phyloP scores from a whole-genome alignment of 2,888 invertebrate genomes.

The Megalurothrips usitatus region DNA sequence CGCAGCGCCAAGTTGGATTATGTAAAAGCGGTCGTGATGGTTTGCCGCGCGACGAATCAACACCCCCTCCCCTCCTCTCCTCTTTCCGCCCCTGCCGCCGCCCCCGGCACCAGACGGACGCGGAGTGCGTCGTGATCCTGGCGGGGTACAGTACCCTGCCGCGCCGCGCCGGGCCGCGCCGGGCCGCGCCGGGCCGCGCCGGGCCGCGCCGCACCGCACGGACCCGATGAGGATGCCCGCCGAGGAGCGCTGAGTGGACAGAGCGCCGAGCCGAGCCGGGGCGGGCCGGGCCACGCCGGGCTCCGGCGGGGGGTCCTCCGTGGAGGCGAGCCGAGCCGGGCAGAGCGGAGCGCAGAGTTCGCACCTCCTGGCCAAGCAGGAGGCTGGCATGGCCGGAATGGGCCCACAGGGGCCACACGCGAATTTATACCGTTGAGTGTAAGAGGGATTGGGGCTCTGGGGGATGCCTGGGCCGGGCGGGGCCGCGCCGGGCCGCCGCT shows the following conservation, averaged over 20 bases:
- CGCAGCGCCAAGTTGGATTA: background rate
- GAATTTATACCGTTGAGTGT: slow-evolving; percentile 26
- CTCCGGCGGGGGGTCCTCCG: background rate
- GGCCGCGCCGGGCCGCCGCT: no score
- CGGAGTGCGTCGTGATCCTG: background rate
- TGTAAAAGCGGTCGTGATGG: background rate
- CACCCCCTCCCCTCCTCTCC: no score
- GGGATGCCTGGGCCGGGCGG: background rate
- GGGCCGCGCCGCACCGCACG: background rate
- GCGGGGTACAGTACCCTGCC: background rate
- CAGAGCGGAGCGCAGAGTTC: slow-evolving; percentile 17
- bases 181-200: background rate
- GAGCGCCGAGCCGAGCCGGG: background rate
- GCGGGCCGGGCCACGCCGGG: background rate
- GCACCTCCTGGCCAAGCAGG: background rate
- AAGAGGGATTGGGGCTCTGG: slow-evolving; percentile 17
- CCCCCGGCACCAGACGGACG: no score
- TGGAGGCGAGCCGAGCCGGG: background rate
- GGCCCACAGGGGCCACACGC: slow-evolving; percentile 13
- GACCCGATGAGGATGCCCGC: background rate
- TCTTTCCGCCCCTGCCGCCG: no score
- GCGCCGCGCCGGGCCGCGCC: background rate
- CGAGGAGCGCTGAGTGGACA: background rate
- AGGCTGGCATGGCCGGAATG: slow-evolving; percentile 10
- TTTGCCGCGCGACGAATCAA: no score